Percentiles rank a stretch among this genome's conserved stretches.
phyloP scores from a whole-genome alignment of 2,797 vertebrate genomes.

The Phataginus tetradactyla region DNA sequence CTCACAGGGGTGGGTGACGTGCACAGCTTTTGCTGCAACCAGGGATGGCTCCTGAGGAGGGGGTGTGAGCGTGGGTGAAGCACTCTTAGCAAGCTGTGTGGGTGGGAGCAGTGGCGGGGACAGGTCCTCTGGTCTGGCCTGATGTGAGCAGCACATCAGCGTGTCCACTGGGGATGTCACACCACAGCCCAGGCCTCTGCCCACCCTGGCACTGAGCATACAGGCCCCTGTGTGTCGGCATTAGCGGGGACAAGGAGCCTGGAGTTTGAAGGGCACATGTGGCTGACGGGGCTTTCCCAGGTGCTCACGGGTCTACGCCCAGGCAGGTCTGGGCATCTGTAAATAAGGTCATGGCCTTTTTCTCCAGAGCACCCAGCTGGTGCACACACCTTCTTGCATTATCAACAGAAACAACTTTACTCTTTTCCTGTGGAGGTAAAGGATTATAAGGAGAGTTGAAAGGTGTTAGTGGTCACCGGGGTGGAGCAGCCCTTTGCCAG shows the following conservation, averaged over 20 bases:
- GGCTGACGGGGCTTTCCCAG: fast-evolving
- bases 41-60: fast-evolving
- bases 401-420: conserved; percentile 20
- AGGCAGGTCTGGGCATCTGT: background rate
- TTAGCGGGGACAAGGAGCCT: background rate
- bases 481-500: background rate
- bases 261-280: fast-evolving
- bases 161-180: fast-evolving
- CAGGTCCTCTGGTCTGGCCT: fast-evolving
- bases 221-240: background rate
- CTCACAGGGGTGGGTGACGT: fast-evolving
- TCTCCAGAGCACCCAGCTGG: background rate
- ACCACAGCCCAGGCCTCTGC: fast-evolving
- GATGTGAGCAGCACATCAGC: fast-evolving
- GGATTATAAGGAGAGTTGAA: conserved; percentile 56
- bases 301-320: fast-evolving
- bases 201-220: fast-evolving
- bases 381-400: background rate
- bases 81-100: too few relatives aligned
- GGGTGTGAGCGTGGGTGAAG: background rate
- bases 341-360: background rate
- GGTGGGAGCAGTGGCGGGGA: background rate
- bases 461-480: background rate
- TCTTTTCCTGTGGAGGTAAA: conserved; percentile 23
- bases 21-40: fast-evolving